Conservation (phyloP, 2,113 vertebrate species). For the Lota lota region DNA sequence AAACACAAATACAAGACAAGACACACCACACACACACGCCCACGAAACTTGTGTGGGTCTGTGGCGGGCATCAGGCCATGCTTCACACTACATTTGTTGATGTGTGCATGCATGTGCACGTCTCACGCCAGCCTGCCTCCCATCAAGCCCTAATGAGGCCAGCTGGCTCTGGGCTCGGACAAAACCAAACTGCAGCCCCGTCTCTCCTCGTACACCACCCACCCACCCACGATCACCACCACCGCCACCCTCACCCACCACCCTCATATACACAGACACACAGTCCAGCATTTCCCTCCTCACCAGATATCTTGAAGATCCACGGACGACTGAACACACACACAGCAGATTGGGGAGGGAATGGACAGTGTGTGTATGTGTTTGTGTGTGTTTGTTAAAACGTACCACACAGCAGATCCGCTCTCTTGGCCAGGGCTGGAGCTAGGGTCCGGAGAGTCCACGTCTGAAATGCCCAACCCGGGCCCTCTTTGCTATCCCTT, state of each 20-base stretch:
- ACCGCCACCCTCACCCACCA: background rate
- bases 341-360: conserved; percentile 62
- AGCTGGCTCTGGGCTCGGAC: conserved; percentile 72
- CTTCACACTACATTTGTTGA: conserved; percentile 76
- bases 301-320: conserved; percentile 68
- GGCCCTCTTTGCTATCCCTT: no score
- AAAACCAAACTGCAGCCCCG: conserved; percentile 74
- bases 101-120: conserved; percentile 73
- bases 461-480: conserved; percentile 50
- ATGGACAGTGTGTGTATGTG: conserved; percentile 52
- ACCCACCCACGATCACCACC: conserved; percentile 43
- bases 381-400: conserved; percentile 54
- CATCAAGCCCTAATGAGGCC: conserved; percentile 74
- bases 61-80: conserved; percentile 70
- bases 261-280: no score
- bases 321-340: conserved; percentile 64
- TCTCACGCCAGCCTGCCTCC: conserved; percentile 73
- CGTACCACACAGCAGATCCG: conserved; percentile 31
- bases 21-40: background rate
- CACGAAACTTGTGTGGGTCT: conserved; percentile 49
- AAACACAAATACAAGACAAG: conserved; percentile 2
- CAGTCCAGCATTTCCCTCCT: conserved; percentile 31
- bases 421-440: conserved; percentile 58
- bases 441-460: conserved; percentile 53
- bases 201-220: conserved; percentile 61